Conservation (phyloP, 2,888 invertebrate genomes). For the Diarsia dahlii region DNA sequence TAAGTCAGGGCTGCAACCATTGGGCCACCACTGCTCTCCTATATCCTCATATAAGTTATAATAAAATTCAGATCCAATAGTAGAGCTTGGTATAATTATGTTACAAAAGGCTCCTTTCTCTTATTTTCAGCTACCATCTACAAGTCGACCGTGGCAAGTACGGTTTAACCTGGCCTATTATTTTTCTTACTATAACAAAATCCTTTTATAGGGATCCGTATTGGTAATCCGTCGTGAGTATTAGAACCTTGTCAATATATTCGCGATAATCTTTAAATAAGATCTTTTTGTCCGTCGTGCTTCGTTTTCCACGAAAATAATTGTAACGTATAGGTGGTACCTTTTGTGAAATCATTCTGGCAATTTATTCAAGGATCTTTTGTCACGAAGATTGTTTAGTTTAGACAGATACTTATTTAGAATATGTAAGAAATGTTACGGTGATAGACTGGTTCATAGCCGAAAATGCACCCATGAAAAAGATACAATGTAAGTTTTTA, state of each 20-base stretch:
- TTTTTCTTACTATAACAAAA: neutral
- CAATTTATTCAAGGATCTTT: conserved; percentile 31
- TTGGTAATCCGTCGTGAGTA: conserved; percentile 29
- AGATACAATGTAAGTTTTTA: too few relatives aligned
- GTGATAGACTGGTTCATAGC: too few relatives aligned
- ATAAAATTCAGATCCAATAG: too few relatives aligned
- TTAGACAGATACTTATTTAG: neutral
- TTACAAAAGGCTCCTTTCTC: too few relatives aligned
- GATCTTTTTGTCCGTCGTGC: conserved; percentile 32
- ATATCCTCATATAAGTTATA: too few relatives aligned
- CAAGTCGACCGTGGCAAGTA: neutral
- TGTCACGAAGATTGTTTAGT: neutral
- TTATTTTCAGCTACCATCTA: too few relatives aligned
- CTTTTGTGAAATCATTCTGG: conserved; percentile 17
- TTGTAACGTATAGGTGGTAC: neutral
- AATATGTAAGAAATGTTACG: too few relatives aligned
- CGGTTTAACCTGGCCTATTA: neutral
- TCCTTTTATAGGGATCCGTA: conserved; percentile 33
- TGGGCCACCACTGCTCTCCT: too few relatives aligned
- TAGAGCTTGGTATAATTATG: too few relatives aligned
- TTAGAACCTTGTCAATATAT: conserved; percentile 45
- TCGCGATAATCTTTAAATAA: conserved; percentile 39
- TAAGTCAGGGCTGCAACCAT: too few relatives aligned
- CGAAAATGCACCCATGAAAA: too few relatives aligned
- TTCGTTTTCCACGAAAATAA: conserved; percentile 41